Base-by-base conservation (phyloP, 37 sponge, comb jelly and placozoan species). In the Aplysina aerophoba region DNA sequence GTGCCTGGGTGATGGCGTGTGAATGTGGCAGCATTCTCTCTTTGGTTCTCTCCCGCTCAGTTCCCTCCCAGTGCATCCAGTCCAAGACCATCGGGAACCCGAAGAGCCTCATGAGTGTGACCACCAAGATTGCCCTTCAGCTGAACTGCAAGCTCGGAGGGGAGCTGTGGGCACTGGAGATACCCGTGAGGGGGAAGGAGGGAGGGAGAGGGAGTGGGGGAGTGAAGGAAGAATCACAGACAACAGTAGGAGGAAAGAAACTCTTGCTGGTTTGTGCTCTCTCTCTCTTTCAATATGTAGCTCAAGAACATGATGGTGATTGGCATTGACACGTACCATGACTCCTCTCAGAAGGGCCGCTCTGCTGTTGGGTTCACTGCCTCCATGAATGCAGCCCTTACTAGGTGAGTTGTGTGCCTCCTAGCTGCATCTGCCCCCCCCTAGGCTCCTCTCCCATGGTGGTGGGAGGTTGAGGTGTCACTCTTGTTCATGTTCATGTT, bases 291-390 rank as follows among this genome's bases (percentile, higher is more conserved):
- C n/a, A n/a, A n/a, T n/a, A n/a, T 74, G 17, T 86, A 94, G 87
- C 55, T 98, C 79, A 94, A 98, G 91, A 92, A 92, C 37, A 39
- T 88, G 55, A 98, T 98, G 98, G 93, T 95, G 38, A 69, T 98
- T 75, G 98, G 98, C 17, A 90, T 98, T 61, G 98, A 98, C 73
- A 88, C 94, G 28, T 98, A 98, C 86, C 98, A 98, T 75, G 98
- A 98, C 88, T 87, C 96, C n/a, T 81, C 92, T 0, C 55, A 73
- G 30, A 87, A 85, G 65, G 97, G 97, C 2, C 83, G 92, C 54
- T 95, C 96, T 81, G 98, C 92, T 4, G 87, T 90, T 21, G 98
- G 93, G n/a, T 95, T 98, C 65, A 90, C 93, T 87, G 96, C 98
- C 60, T 90, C 92, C 58, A 94, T 91, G 80, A 98, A 98, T 75